Conservation (phyloP, 2,888 invertebrate genomes). For the Brenthis hecate region DNA sequence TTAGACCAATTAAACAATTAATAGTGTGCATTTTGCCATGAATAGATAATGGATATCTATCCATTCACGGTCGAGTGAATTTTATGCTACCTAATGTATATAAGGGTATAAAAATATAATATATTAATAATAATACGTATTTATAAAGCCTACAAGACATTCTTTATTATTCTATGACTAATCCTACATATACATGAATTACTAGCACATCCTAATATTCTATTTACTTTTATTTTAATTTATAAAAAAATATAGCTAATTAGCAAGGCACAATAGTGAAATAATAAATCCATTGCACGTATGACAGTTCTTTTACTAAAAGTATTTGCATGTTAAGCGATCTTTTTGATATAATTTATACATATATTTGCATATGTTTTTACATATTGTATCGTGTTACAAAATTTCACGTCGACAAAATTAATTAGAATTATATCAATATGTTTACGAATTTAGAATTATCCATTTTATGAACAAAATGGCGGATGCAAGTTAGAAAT, state of each 20-base stretch:
- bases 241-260: no score
- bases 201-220: no score
- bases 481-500: conserved; percentile 57
- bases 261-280: no score
- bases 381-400: conserved; percentile 5
- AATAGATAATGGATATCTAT: conserved; percentile 56
- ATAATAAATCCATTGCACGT: neutral
- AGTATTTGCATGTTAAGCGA: conserved; percentile 15
- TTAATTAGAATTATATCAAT: conserved; percentile 15
- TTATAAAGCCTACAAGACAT: conserved; percentile 5
- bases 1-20: conserved; percentile 49
- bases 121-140: conserved; percentile 16
- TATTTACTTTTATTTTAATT: no score
- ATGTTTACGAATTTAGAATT: conserved; percentile 40
- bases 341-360: conserved; percentile 8
- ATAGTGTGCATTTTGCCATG: conserved; percentile 45
- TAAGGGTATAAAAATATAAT: conserved; percentile 5
- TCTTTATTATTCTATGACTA: neutral
- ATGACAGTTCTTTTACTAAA: neutral
- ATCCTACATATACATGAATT: no score
- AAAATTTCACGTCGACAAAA: conserved; percentile 15
- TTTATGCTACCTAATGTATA: conserved; percentile 33
- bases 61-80: conserved; percentile 54
- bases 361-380: conserved; percentile 3
- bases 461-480: conserved; percentile 63